Conservation (phyloP, 2,113 vertebrate genomes). For the Ciconia maguari region DNA sequence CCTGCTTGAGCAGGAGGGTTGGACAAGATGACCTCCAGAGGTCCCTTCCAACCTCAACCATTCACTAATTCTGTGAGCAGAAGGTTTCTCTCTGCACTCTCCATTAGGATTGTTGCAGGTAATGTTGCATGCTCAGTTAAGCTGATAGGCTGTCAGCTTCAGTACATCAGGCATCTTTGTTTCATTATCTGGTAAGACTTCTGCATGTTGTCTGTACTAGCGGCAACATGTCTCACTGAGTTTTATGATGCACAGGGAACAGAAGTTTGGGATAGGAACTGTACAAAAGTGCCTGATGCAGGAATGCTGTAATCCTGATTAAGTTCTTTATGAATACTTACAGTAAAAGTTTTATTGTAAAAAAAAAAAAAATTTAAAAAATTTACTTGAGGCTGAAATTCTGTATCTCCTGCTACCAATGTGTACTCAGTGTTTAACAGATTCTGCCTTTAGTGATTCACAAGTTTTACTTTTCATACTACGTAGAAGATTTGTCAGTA, state of each 20-base stretch:
- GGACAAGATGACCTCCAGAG: background rate
- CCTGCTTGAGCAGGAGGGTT: background rate
- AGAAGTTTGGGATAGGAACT: background rate
- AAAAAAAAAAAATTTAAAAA: background rate
- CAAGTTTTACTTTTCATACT: background rate
- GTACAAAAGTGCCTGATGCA: background rate
- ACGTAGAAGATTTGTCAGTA: background rate
- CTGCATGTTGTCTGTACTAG: background rate
- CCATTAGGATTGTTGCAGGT: background rate
- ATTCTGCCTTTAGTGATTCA: background rate
- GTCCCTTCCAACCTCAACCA: background rate
- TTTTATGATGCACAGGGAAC: background rate
- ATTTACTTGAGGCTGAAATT: background rate
- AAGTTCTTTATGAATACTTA: background rate
- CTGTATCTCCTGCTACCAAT: background rate
- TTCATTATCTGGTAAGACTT: background rate
- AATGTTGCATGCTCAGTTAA: background rate
- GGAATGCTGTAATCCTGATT: background rate
- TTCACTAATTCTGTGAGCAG: background rate
- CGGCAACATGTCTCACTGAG: background rate
- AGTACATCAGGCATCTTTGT: background rate
- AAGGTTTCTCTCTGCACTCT: background rate
- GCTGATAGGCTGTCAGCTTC: background rate
- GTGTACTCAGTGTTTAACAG: background rate
- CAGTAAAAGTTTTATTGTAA: background rate